Percentiles rank a stretch among this genome's conserved stretches.
Evolutionary conservation across 2,888 invertebrate species (phyloP).

Genomic region (Polyommatus icarus): DNA sequence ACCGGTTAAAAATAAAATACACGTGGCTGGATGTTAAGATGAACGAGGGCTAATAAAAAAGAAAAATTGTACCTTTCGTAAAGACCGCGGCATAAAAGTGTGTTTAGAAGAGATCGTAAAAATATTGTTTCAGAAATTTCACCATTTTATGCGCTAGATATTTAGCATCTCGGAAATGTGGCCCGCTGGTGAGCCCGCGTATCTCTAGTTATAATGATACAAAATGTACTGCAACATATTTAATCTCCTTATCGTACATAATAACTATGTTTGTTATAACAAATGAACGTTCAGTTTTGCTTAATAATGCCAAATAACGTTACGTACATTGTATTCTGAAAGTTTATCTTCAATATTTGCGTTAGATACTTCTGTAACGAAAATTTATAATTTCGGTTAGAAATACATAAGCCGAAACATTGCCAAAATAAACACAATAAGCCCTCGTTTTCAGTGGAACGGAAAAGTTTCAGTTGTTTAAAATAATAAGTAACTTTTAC

Average conservation of each 20-base stretch:
- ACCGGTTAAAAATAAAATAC: neutral
- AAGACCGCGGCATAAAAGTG: neutral
- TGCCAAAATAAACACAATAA: neutral
- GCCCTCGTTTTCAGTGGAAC: neutral
- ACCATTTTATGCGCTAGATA: slow-evolving; percentile 5
- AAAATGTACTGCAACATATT: slow-evolving; percentile 6
- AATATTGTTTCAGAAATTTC: slow-evolving; percentile 19
- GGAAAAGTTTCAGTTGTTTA: neutral
- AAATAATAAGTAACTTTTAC: neutral
- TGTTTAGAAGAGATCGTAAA: slow-evolving; percentile 16
- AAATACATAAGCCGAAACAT: neutral
- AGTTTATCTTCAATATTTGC: neutral
- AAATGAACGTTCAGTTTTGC: slow-evolving; percentile 1
- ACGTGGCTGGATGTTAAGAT: neutral
- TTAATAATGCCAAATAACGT: neutral
- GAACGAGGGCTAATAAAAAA: slow-evolving; percentile 14
- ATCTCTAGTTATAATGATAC: slow-evolving; percentile 6
- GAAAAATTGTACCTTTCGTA: slow-evolving; percentile 14
- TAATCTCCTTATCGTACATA: neutral
- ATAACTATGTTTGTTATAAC: slow-evolving; percentile 7
- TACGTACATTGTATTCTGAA: neutral
- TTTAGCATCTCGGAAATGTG: neutral
- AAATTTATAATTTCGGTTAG: neutral
- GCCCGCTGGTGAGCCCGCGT: neutral
- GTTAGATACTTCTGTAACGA: neutral